Conservation (phyloP, 2,113 vertebrate species). For the Perca fluviatilis region DNA sequence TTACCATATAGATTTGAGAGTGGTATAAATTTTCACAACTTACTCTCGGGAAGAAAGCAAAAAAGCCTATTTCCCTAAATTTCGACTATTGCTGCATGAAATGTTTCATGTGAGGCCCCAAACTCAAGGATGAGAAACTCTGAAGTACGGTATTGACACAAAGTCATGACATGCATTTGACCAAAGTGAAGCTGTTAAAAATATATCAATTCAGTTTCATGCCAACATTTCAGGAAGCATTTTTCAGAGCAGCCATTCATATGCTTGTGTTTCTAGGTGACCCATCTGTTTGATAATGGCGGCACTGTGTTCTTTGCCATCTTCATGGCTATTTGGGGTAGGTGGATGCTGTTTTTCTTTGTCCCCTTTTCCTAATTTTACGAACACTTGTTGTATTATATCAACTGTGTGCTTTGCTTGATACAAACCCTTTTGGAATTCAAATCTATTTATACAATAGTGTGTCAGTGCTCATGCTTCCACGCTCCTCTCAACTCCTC, state of each 20-base stretch:
- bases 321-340: slow-evolving; percentile 89
- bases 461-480: slow-evolving; percentile 38
- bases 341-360: slow-evolving; percentile 48
- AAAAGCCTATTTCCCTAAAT: neutral
- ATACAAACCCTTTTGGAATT: slow-evolving; percentile 43
- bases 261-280: slow-evolving; percentile 79
- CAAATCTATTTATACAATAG: slow-evolving; percentile 52
- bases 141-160: neutral
- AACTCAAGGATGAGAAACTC: neutral
- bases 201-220: neutral
- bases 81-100: neutral
- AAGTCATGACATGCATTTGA: neutral
- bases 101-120: neutral
- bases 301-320: slow-evolving; percentile 87
- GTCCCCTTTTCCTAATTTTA: slow-evolving; percentile 18
- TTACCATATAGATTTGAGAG: neutral
- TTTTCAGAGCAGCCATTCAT: slow-evolving; percentile 11
- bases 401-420: slow-evolving; percentile 6
- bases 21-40: neutral
- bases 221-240: neutral
- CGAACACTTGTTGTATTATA: slow-evolving; percentile 20
- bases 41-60: neutral
- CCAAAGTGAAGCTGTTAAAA: slow-evolving; percentile 2
- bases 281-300: slow-evolving; percentile 87
- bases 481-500: slow-evolving; percentile 47